phyloP scores from a whole-genome alignment of 2,888 invertebrate genomes.

The Lasioglossum zephyrum region DNA sequence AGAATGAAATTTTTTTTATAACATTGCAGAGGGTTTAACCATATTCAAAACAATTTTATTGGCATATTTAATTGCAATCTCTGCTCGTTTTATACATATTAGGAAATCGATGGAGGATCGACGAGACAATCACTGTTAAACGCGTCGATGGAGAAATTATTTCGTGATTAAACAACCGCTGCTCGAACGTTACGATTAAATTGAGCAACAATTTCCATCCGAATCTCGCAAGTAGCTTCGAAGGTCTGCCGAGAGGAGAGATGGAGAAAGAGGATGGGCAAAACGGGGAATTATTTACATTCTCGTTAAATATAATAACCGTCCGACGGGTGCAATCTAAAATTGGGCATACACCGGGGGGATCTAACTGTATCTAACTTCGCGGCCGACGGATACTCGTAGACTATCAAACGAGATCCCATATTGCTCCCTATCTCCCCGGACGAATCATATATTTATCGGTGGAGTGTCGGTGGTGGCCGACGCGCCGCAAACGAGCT shows the following conservation, averaged over 20 bases:
- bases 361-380: slow-evolving; percentile 69
- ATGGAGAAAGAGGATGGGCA: neutral
- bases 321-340: slow-evolving; percentile 46
- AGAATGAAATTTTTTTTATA: neutral
- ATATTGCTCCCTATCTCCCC: slow-evolving; percentile 41
- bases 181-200: slow-evolving; percentile 28
- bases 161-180: neutral
- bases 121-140: neutral
- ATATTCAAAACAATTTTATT: neutral
- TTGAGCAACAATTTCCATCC: slow-evolving; percentile 38
- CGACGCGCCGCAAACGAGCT: slow-evolving; percentile 6
- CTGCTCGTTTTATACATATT: neutral
- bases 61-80: neutral
- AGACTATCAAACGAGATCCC: slow-evolving; percentile 66
- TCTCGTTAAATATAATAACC: slow-evolving; percentile 67
- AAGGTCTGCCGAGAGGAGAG: neutral
- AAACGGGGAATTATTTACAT: slow-evolving; percentile 49
- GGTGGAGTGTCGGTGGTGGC: slow-evolving; percentile 8
- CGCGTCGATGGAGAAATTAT: neutral
- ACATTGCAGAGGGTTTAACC: neutral
- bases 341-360: slow-evolving; percentile 62
- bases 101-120: neutral
- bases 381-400: slow-evolving; percentile 44
- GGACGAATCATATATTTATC: slow-evolving; percentile 63
- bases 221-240: neutral